phyloP scores from a whole-genome alignment of 1,140 invertebrate species.

The Metopolophium dirhodum region DNA sequence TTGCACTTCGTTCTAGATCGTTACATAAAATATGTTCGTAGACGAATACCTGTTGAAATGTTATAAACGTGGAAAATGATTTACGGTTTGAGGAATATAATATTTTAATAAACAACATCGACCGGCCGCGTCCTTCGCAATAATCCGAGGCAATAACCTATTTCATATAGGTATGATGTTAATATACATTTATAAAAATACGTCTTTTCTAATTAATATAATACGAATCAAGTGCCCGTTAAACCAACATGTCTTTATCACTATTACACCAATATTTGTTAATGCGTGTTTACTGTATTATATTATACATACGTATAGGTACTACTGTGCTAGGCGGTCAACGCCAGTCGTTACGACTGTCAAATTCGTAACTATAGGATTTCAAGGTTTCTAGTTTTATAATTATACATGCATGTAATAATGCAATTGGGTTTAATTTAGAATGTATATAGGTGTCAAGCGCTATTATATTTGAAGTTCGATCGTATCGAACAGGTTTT shows the following conservation, averaged over 20 bases:
- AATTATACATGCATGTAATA: slow-evolving; percentile 42
- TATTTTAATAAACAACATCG: not conserved
- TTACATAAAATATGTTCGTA: not conserved
- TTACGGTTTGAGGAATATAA: not conserved
- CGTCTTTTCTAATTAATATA: not conserved
- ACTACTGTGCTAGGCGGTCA: not conserved
- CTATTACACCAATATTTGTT: not conserved
- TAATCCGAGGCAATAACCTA: slow-evolving; percentile 22
- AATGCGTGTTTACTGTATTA: not conserved
- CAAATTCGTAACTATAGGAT: slow-evolving; percentile 21
- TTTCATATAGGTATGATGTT: not conserved
- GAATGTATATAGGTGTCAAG: slow-evolving; percentile 28
- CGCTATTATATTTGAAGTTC: not conserved
- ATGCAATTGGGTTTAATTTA: slow-evolving; percentile 42
- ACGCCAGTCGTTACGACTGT: slow-evolving; percentile 33
- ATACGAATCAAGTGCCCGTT: not conserved
- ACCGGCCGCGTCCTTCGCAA: not conserved
- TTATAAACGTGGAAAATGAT: not conserved
- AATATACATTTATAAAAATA: not conserved
- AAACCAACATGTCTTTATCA: not conserved
- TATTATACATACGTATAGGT: not conserved
- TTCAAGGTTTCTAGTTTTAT: slow-evolving; percentile 45
- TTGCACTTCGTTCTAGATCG: not conserved
- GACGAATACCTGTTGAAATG: not conserved
- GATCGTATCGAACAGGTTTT: slow-evolving; percentile 36